These are phyloP conservation scores for Limanda limanda DNA, from an alignment of 2,113 vertebrate species.

Conservation along the genomic window DNA sequence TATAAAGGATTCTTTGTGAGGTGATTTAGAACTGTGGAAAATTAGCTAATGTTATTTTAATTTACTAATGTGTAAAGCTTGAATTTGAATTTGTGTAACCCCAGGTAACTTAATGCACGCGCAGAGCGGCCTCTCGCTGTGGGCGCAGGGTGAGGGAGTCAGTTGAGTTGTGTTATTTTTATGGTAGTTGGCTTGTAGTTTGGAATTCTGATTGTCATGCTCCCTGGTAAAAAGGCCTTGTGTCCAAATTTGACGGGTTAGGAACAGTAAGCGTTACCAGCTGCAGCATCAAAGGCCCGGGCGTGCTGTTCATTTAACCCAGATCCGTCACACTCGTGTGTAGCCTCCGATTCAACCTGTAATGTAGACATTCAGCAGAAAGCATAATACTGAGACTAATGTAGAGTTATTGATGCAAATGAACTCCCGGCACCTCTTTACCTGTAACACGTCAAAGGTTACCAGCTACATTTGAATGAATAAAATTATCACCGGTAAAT, in stretches of 20 bases:
- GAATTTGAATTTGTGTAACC: not conserved
- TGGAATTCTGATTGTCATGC: conserved; percentile 80
- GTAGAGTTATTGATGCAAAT: conserved; percentile 58
- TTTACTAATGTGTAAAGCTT: conserved; percentile 47
- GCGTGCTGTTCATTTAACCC: conserved; percentile 72
- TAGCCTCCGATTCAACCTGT: conserved; percentile 69
- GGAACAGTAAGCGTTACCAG: conserved; percentile 78
- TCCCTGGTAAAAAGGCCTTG: conserved; percentile 63
- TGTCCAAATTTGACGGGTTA: conserved; percentile 69
- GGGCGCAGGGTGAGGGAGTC: conserved; percentile 52
- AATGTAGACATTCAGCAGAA: conserved; percentile 73
- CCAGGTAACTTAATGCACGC: conserved; percentile 26
- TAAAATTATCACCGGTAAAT: not conserved
- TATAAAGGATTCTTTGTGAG: conserved; percentile 56
- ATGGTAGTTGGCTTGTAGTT: conserved; percentile 78
- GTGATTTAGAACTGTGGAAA: conserved; percentile 17
- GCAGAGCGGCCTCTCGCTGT: conserved; percentile 21
- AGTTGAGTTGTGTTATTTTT: conserved; percentile 73
- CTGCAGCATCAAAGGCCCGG: conserved; percentile 77
- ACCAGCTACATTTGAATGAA: conserved; percentile 26
- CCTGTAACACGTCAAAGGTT: conserved; percentile 49
- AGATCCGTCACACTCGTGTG: conserved; percentile 69
- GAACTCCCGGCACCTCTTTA: conserved; percentile 52
- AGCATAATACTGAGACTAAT: conserved; percentile 65
- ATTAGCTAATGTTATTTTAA: conserved; percentile 46